These are phyloP conservation scores for Conger conger DNA, from an alignment of 2,113 vertebrate species.

Conservation along the genomic window DNA sequence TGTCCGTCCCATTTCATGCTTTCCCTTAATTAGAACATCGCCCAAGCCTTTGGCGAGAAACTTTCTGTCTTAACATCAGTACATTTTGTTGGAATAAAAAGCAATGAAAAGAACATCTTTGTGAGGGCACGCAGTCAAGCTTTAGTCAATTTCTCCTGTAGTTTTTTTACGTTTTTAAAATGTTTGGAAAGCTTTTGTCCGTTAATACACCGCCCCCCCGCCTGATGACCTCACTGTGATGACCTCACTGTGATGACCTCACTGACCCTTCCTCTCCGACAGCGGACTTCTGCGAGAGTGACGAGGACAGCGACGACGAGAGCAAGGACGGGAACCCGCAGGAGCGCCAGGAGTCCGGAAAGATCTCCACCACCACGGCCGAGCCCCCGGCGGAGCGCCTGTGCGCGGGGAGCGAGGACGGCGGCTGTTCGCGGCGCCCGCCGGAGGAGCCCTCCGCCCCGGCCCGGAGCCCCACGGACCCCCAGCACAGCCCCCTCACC, in stretches of 20 bases:
- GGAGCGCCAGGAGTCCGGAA: conserved; percentile 81
- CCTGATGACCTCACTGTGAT: background rate
- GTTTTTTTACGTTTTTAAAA: too few species aligned
- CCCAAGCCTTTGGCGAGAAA: too few species aligned
- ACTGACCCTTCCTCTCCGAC: conserved; percentile 11
- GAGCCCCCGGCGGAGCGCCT: conserved; percentile 78
- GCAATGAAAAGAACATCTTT: too few species aligned
- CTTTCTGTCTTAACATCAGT: too few species aligned
- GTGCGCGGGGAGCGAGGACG: conserved; percentile 55
- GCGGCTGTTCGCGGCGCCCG: conserved; percentile 59
- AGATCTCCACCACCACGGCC: conserved; percentile 87
- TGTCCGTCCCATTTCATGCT: too few species aligned
- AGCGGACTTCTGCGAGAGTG: conserved; percentile 93
- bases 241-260: background rate
- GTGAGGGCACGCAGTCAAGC: too few species aligned
- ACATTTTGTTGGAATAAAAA: too few species aligned
- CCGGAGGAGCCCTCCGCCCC: conserved; percentile 69
- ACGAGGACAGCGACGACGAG: conserved; percentile 91
- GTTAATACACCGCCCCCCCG: background rate
- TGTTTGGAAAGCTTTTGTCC: too few species aligned
- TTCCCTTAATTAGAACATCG: too few species aligned
- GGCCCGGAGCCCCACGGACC: conserved; percentile 85
- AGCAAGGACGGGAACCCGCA: conserved; percentile 83
- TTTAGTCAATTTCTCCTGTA: too few species aligned
- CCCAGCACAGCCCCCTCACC: conserved; percentile 86